Evolutionary conservation across 1,140 invertebrate species (phyloP).

Genomic region (Seison nebaliae): DNA sequence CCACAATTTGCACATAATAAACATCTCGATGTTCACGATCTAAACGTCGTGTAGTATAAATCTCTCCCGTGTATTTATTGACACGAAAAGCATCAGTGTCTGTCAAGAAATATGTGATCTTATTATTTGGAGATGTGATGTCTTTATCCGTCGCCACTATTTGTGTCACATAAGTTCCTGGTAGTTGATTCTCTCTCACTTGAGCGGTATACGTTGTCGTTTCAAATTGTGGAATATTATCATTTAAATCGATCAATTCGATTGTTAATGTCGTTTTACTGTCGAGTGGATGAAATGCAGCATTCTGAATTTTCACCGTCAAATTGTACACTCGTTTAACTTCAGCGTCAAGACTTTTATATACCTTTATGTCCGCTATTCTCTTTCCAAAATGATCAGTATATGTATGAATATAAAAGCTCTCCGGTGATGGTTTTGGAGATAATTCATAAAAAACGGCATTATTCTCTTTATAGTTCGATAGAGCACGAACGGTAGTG

Average conservation of each 20-base stretch:
- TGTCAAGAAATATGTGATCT: constrained; percentile 11
- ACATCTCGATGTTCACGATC: constrained; percentile 77
- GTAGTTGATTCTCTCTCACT: constrained; percentile 39
- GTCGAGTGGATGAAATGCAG: constrained; percentile 67
- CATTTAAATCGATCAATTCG: constrained; percentile 56
- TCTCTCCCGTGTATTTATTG: constrained; percentile 63
- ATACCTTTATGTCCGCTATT: constrained; percentile 4
- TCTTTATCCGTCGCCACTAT: constrained; percentile 85
- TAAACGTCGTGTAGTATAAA: constrained; percentile 70
- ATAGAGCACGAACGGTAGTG: constrained; percentile 5
- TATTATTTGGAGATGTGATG: constrained; percentile 30
- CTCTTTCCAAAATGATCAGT: not conserved
- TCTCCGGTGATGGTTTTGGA: constrained; percentile 1
- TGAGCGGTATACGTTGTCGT: constrained; percentile 70
- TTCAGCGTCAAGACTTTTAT: constrained; percentile 9
- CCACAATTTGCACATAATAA: constrained; percentile 70
- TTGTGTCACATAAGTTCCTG: constrained; percentile 73
- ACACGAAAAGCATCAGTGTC: constrained; percentile 43
- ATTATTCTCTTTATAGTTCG: constrained; percentile 1
- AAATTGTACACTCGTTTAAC: constrained; percentile 4
- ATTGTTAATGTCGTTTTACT: constrained; percentile 69
- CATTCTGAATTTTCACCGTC: constrained; percentile 37
- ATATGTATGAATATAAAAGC: constrained; percentile 11
- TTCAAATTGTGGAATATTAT: constrained; percentile 71
- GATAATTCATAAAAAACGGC: constrained; percentile 8